Percentiles rank a stretch among this genome's conserved stretches.
Conservation (phyloP, 2,797 vertebrate genomes). For the Halcyon leucocephala region DNA sequence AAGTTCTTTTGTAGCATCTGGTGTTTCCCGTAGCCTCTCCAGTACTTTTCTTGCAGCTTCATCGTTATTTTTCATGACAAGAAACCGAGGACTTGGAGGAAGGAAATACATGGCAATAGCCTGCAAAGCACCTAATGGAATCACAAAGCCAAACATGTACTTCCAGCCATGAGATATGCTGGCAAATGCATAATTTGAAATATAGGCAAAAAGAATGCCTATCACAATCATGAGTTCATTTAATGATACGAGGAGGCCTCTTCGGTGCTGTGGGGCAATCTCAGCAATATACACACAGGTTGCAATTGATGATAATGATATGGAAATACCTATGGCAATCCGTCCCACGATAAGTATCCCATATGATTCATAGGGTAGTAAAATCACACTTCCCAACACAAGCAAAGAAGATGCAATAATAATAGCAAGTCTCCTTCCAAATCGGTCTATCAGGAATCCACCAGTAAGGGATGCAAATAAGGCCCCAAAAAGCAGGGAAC, state of each 20-base stretch:
- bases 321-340: constrained; percentile 88
- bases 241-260: constrained; percentile 91
- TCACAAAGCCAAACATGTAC: constrained; percentile 90
- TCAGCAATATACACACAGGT: constrained; percentile 95
- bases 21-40: constrained; percentile 79
- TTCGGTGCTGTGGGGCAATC: constrained; percentile 89
- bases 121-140: constrained; percentile 89
- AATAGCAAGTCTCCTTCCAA: constrained; percentile 88
- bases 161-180: constrained; percentile 86
- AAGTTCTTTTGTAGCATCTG: constrained; percentile 85
- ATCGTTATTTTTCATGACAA: constrained; percentile 85
- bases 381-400: constrained; percentile 83
- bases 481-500: constrained; percentile 90
- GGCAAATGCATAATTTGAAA: constrained; percentile 90
- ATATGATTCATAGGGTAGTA: constrained; percentile 83
- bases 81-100: constrained; percentile 92
- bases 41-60: constrained; percentile 87
- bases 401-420: constrained; percentile 87
- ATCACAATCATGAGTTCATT: constrained; percentile 94
- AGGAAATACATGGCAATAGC: constrained; percentile 87
- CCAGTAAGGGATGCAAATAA: constrained; percentile 88
- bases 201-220: constrained; percentile 92
- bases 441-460: constrained; percentile 89
- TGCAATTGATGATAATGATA: constrained; percentile 89
- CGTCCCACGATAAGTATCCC: constrained; percentile 84